Base-by-base conservation (phyloP, 2,113 vertebrate species). In the Rhinichthys klamathensis region DNA sequence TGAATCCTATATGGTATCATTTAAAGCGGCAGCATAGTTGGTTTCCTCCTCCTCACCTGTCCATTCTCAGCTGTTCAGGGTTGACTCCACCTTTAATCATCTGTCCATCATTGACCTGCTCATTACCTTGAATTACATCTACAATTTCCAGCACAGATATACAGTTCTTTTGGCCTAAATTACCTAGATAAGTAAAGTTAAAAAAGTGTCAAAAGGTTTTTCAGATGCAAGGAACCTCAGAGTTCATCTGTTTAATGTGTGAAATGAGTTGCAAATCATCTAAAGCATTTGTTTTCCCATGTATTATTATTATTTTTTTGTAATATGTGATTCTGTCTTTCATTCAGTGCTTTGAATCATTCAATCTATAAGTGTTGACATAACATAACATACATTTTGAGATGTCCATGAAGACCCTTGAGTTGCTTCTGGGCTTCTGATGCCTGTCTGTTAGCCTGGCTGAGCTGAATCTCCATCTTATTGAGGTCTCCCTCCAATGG, bases 381-480 rank as follows among this genome's bases (percentile, higher is more conserved):
- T 7, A 67, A 67, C 63, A 67, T 16, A 69, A n/a, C 23, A 82
- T 88, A 95, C 95, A n/a, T n/a, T 91, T 95, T 96, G 46, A 96
- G 84, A 49, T 92, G 91, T 35, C 84, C 60, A 4, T 95, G 94
- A 54, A 94, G 54, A 13, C 87, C 86, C 85, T 95, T 96, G 21
- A 96, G 91, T 80, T 96, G 95, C 70, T 96, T 96, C 90, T 95
- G 95, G 67, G 94, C 93, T 87, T 96, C 94, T 0, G 93, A 16
- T 2, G 93, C 94, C 73, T 90, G 90, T 11, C 95, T 90, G 86
- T 96, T 96, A 84, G 96, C 94, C 2, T 95, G 93, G 25, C 89
- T 94, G 44, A 91, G 89, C 88, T 95, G 94, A 84, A 95, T 94
- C 90, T 94, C 94, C 93, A 94, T 95, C 88, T 95, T 93, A 83